phyloP scores from a whole-genome alignment of 2,888 invertebrate genomes.

The Helleia helle region DNA sequence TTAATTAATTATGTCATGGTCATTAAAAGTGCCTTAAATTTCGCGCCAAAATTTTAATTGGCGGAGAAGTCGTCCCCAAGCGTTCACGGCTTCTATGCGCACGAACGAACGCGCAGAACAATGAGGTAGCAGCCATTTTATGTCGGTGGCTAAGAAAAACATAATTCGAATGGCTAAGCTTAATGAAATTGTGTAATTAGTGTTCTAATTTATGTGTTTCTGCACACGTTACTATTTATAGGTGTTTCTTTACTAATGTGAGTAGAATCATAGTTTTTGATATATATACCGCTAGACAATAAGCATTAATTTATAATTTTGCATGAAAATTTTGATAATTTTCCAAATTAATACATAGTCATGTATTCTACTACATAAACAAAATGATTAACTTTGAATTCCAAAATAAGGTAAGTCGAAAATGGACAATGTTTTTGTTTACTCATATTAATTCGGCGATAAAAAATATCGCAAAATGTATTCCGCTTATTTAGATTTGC shows the following conservation, averaged over 20 bases:
- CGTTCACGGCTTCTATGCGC: conserved; percentile 75
- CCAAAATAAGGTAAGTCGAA: conserved; percentile 20
- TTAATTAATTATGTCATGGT: conserved; percentile 25
- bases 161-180: conserved; percentile 75
- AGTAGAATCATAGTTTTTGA: conserved; percentile 60
- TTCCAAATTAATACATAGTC: neutral
- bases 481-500: conserved; percentile 43
- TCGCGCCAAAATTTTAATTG: conserved; percentile 75
- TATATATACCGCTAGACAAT: conserved; percentile 43
- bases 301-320: conserved; percentile 24
- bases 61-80: conserved; percentile 73
- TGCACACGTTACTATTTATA: conserved; percentile 61
- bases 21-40: conserved; percentile 64
- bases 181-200: conserved; percentile 73
- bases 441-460: conserved; percentile 34
- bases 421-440: conserved; percentile 41
- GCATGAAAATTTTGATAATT: conserved; percentile 42
- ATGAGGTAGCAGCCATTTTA: conserved; percentile 76
- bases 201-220: conserved; percentile 73
- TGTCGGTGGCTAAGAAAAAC: conserved; percentile 74
- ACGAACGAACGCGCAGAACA: conserved; percentile 75
- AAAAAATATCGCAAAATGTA: conserved; percentile 38
- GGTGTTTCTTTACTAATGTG: conserved; percentile 65
- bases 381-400: neutral
- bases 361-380: neutral